These are phyloP conservation scores for Carpatolechia fugitivella DNA, from an alignment of 2,888 invertebrate species.

Conservation along the genomic window DNA sequence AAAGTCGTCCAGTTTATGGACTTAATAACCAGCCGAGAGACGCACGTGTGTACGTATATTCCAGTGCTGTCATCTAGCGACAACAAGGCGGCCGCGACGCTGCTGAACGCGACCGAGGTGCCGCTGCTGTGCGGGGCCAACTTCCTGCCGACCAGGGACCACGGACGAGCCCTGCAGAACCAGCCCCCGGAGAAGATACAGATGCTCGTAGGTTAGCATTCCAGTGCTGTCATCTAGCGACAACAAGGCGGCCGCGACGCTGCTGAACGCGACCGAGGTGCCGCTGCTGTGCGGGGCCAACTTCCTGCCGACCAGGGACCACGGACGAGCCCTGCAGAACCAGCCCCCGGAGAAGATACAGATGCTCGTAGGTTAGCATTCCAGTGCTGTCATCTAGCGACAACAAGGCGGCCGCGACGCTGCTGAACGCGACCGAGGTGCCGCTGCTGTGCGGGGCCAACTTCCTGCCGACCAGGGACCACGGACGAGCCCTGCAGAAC, in stretches of 20 bases:
- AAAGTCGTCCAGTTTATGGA: no score
- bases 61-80: no score
- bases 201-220: not conserved
- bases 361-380: slow-evolving; percentile 65
- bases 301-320: slow-evolving; percentile 67
- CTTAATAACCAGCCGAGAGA: no score
- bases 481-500: slow-evolving; percentile 61
- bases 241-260: slow-evolving; percentile 61
- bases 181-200: no score
- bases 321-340: slow-evolving; percentile 61
- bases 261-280: slow-evolving; percentile 55
- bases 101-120: no score
- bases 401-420: slow-evolving; percentile 61
- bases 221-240: slow-evolving; percentile 31
- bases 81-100: no score
- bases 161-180: no score
- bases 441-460: slow-evolving; percentile 69
- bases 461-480: slow-evolving; percentile 68
- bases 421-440: slow-evolving; percentile 55
- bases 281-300: slow-evolving; percentile 69
- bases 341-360: slow-evolving; percentile 78
- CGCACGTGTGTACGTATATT: no score
- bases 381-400: slow-evolving; percentile 30
- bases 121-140: no score
- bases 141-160: no score